These are phyloP conservation scores for Oncorhynchus gorbuscha DNA, from an alignment of 2,113 vertebrate genomes.

Conservation along the genomic window DNA sequence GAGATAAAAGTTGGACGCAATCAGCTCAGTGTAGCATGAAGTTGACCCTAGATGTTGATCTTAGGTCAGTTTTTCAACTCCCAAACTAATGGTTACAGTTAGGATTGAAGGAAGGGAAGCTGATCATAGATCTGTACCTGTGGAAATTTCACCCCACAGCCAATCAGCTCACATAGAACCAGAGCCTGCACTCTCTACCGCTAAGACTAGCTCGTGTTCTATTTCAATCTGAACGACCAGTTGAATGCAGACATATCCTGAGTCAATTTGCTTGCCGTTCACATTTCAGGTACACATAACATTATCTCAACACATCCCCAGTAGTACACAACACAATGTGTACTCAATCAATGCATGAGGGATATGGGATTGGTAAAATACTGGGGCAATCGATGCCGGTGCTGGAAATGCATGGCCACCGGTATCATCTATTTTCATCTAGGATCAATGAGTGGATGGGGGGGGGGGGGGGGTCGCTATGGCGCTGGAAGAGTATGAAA, in stretches of 20 bases:
- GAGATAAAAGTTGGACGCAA: too few species aligned
- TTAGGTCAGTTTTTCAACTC: too few species aligned
- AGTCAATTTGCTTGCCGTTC: background rate
- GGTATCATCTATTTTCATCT: background rate
- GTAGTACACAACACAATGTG: background rate
- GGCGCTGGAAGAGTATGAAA: background rate
- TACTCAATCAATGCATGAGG: background rate
- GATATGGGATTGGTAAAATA: background rate
- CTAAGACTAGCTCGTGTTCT: too few species aligned
- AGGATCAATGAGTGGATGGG: background rate
- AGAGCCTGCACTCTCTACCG: too few species aligned
- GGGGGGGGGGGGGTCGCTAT: background rate
- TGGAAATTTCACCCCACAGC: too few species aligned
- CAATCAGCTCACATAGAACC: too few species aligned
- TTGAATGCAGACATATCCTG: background rate
- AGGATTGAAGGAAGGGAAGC: too few species aligned
- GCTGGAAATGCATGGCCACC: background rate
- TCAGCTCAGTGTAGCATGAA: too few species aligned
- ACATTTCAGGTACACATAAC: background rate
- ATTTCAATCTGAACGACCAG: background rate
- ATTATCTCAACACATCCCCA: background rate
- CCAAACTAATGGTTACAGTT: too few species aligned
- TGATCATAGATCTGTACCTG: too few species aligned
- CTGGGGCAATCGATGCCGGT: background rate
- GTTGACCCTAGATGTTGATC: too few species aligned